These are phyloP conservation scores for Trichomycterus rosablanca DNA, from an alignment of 2,113 vertebrate species.

Conservation along the genomic window DNA sequence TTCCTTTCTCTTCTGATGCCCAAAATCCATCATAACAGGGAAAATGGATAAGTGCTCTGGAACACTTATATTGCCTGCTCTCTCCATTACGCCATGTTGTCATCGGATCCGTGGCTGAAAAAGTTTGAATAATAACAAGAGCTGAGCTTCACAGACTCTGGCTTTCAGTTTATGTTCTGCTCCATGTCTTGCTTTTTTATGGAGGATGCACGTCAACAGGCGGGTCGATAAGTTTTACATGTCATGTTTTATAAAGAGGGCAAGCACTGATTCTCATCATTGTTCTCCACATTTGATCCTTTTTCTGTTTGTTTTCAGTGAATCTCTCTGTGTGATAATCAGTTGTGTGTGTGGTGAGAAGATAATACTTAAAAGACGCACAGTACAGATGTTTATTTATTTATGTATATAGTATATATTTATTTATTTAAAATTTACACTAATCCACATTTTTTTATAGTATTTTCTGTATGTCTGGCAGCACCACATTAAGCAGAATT, in stretches of 20 bases:
- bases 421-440: no score
- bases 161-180: conserved; percentile 4
- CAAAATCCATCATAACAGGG: conserved; percentile 46
- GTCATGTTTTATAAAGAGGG: conserved; percentile 24
- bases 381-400: no score
- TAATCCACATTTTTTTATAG: no score
- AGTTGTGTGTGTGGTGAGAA: no score
- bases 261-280: background rate
- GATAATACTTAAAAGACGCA: no score
- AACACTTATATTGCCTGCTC: conserved; percentile 37
- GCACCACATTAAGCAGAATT: no score
- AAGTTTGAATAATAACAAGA: conserved; percentile 33
- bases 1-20: conserved; percentile 41
- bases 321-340: no score
- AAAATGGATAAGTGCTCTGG: conserved; percentile 44
- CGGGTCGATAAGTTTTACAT: conserved; percentile 43
- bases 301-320: no score
- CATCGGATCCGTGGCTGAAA: conserved; percentile 37
- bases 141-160: conserved; percentile 13
- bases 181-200: conserved; percentile 10
- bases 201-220: conserved; percentile 23
- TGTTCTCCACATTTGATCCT: background rate
- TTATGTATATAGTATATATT: no score
- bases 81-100: conserved; percentile 40
- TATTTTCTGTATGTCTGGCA: no score